Evolutionary conservation across 2,888 invertebrate species (phyloP), one percentile per base, ranked within the genome.

Genomic region (Lepidochrysops patricia): DNA sequence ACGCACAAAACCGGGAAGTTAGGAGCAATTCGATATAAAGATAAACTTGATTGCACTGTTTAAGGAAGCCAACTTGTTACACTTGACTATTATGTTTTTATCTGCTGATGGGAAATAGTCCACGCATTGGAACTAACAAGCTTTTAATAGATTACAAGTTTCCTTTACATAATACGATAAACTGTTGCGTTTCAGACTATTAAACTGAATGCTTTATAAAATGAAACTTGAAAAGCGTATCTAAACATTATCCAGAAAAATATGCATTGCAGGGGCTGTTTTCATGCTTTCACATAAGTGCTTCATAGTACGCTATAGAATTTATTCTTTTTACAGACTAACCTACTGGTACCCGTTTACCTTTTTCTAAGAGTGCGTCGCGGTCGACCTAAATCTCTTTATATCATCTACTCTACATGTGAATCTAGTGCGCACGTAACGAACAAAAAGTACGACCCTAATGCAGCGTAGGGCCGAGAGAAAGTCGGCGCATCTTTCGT

Each of bases 1-100:
- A 73, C 76, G 77, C 70, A 73, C 68, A 70, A 74, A 68, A 76
- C 71, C 72, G 73, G 82, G 80, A 83, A 83, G 79, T 73, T 63
- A 68, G 72, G 68, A 73, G 76, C 82, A 80, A 82, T 83, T 81
- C 73, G 79, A 82, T 82, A 80, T 80, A 80, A 81, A 81, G 83
- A 84, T 84, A 84, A 80, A 75, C 75, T 75, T 77, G 70, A 77
- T 81, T 81, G 76, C 77, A 74, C 77, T 73, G 77, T 72, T 76
- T 76, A 73, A 83, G 83, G 82, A 85, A 85, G 79, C 77, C 72
- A 74, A 75, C 75, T 75, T 69, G 67, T 62, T 62, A 49, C 60
- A 58, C 54, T 32, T 29, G 13, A 29, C 64, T 62, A 64, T 66
- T 66, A 66, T 65, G 64, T 63, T 64, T 62, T 61, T 62, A 64